Percentiles rank a stretch among this genome's conserved stretches.
These are phyloP conservation scores for Myotis daubentonii DNA, from an alignment of 2,797 vertebrate species.

Conservation along the genomic window DNA sequence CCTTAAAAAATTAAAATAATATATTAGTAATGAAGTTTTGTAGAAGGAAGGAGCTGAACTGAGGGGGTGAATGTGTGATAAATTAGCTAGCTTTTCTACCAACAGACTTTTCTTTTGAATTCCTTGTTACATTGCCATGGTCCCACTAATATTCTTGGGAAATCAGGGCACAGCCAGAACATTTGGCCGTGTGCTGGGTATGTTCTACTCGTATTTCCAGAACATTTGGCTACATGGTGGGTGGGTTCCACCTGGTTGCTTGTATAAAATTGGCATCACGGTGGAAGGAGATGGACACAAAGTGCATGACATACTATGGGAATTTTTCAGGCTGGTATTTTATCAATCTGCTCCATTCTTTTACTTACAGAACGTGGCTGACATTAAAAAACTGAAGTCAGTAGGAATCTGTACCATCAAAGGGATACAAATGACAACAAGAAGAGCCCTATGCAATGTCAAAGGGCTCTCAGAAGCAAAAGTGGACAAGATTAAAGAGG, in stretches of 20 bases:
- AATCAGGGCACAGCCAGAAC: slow-evolving; percentile 68
- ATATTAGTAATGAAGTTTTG: slow-evolving; percentile 69
- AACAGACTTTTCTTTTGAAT: slow-evolving; percentile 75
- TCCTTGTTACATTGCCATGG: slow-evolving; percentile 70
- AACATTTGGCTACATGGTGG: slow-evolving; percentile 68
- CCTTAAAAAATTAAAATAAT: slow-evolving; percentile 44
- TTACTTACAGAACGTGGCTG: slow-evolving; percentile 92
- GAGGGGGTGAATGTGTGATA: slow-evolving; percentile 72
- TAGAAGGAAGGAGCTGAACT: slow-evolving; percentile 71
- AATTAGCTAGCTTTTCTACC: slow-evolving; percentile 69
- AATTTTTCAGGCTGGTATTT: slow-evolving; percentile 62
- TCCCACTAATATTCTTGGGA: slow-evolving; percentile 77
- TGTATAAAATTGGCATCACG: slow-evolving; percentile 65
- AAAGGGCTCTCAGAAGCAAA: slow-evolving; percentile 98
- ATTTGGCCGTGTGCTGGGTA: slow-evolving; percentile 65
- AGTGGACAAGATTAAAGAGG: slow-evolving; percentile 99
- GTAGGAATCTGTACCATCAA: slow-evolving; percentile 98
- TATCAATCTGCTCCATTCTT: slow-evolving; percentile 67
- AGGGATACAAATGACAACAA: slow-evolving; percentile 99
- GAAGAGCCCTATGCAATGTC: slow-evolving; percentile 94
- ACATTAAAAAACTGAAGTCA: slow-evolving; percentile 97
- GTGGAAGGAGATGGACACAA: slow-evolving; percentile 52
- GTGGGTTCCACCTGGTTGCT: slow-evolving; percentile 70
- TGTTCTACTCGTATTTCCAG: slow-evolving; percentile 65
- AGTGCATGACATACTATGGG: slow-evolving; percentile 56